Evolutionary conservation across 2,113 vertebrate genomes (phyloP).

Genomic region (Brienomyrus brachyistius): DNA sequence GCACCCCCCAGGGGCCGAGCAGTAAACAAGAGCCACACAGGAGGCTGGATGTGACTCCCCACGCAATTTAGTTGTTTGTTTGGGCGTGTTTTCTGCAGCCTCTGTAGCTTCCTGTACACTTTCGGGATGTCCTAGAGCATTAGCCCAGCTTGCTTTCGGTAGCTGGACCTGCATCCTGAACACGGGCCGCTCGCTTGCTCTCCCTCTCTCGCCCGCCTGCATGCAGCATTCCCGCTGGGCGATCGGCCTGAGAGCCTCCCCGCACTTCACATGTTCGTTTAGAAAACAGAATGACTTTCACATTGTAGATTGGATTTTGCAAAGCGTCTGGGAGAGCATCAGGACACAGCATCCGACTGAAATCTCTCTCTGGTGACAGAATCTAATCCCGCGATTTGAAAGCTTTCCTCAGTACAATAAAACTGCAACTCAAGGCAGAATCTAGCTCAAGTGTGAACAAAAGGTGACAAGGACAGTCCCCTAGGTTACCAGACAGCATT

Average conservation of each 20-base stretch:
- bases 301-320: background rate
- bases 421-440: background rate
- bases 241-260: background rate
- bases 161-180: conserved; percentile 20
- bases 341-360: background rate
- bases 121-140: conserved; percentile 44
- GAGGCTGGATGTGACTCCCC: background rate
- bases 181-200: background rate
- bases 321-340: background rate
- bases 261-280: conserved; percentile 14
- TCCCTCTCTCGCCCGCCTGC: background rate
- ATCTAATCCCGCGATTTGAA: background rate
- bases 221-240: background rate
- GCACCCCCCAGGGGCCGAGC: background rate
- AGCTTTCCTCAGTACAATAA: background rate
- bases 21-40: background rate
- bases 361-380: background rate
- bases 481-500: background rate
- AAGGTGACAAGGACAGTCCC: background rate
- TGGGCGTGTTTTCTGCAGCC: background rate
- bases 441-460: background rate
- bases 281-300: background rate
- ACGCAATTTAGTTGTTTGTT: conserved; percentile 38
- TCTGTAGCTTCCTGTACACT: conserved; percentile 28
- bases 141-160: conserved; percentile 41